Evolutionary conservation across 2,888 invertebrate genomes (phyloP), one percentile per base, ranked within the genome.

Genomic region (Melinaea menophilus): DNA sequence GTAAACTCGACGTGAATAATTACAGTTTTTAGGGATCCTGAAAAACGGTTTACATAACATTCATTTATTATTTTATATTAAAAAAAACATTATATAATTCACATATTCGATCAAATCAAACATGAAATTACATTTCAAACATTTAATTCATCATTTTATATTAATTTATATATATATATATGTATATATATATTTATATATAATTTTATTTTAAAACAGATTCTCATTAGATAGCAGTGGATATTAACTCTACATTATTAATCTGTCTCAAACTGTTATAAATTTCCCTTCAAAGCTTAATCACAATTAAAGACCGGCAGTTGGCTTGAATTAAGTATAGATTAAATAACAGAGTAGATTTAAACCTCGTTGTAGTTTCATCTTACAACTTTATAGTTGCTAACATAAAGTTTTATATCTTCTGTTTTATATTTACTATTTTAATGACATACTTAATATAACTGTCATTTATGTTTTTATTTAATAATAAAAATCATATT

Each of bases 1-100:
- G 58, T 62, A 55, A 51, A 56, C n/a, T 56, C 37, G 51, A 48
- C 59, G 46, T 31, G 35, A 41, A 60, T 60, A 61, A 67, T 60
- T 61, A 56, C 37, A 60, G 41, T 55, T 55, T 35, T 51, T 0
- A 51, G 31, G 31, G 51, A 31, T 51, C 51, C 9, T 3, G 5
- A 31, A 51, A 22, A 51, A 51, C 5, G 13, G 31, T 51, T 51
- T 51, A 51, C 31, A 51, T 51, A 51, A 51, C 41, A 41, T 41
- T 41, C 41, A 41, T 41, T 41, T 41, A 3, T 41, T 41, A 9
- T 9, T 3, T 41, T 41, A 41, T 41, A 9, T 41, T 41, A 41
- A 41, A 41, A 9, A 9, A 5, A 41, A 5, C 2, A 9, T 9
- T 9, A 41, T 9, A 9, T 41, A 7, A 41, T 2, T 9, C 3